phyloP scores from a whole-genome alignment of 2,797 vertebrate genomes.

The Peromyscus melanophrys region DNA sequence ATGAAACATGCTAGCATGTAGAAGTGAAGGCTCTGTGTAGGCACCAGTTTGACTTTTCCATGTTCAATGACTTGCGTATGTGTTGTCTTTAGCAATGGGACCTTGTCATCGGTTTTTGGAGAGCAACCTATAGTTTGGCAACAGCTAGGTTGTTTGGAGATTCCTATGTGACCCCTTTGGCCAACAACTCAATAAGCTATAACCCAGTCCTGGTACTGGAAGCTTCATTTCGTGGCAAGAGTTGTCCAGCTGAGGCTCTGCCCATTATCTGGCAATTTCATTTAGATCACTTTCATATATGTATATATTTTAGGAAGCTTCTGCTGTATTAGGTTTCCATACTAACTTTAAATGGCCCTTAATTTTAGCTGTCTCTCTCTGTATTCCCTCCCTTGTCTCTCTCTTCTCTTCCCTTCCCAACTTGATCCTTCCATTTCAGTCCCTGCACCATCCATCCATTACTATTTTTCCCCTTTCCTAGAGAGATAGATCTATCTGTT shows the following conservation, averaged over 20 bases:
- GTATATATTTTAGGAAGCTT: not conserved
- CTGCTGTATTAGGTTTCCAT: not conserved
- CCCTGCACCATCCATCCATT: not conserved
- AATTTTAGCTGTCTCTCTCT: not conserved
- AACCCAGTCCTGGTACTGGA: not conserved
- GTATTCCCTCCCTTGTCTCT: not conserved
- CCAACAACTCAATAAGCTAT: not conserved
- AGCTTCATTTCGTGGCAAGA: not conserved
- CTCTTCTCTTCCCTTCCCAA: not conserved
- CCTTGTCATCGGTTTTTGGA: not conserved
- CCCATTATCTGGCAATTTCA: not conserved
- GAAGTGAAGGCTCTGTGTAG: not conserved
- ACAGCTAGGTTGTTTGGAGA: not conserved
- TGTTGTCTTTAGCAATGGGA: not conserved
- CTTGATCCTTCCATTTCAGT: not conserved
- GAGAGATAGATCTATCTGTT: not conserved
- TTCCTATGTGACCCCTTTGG: not conserved
- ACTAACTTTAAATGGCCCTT: not conserved
- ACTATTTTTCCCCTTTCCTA: not conserved
- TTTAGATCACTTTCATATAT: not conserved
- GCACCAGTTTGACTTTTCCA: not conserved
- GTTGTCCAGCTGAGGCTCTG: not conserved
- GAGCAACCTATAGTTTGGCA: not conserved
- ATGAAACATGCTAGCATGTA: not conserved
- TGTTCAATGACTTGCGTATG: not conserved